Evolutionary conservation across 2,888 invertebrate species (phyloP).

Genomic region (Cantharis lateralis): DNA sequence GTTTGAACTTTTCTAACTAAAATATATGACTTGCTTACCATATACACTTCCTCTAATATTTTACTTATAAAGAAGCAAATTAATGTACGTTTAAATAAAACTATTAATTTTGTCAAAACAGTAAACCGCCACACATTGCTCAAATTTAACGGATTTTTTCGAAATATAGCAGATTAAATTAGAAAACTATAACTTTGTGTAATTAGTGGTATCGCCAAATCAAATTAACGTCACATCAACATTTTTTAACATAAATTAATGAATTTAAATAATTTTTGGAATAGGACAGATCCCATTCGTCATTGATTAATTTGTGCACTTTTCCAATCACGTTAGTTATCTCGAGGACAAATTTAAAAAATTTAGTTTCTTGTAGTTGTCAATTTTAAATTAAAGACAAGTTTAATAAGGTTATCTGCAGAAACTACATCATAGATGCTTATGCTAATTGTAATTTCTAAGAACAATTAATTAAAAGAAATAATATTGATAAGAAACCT

Average conservation of each 20-base stretch:
- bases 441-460: not conserved
- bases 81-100: not conserved
- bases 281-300: not conserved
- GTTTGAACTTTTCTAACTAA: not conserved
- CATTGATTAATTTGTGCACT: not conserved
- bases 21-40: not conserved
- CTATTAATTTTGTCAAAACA: not conserved
- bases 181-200: not conserved
- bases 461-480: slow-evolving; percentile 2
- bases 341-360: not conserved
- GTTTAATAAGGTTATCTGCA: slow-evolving; percentile 2
- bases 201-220: not conserved
- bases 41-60: not conserved
- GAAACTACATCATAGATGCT: not conserved
- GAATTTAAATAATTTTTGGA: not conserved
- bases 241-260: not conserved
- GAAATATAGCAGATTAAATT: not conserved
- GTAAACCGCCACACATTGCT: not conserved
- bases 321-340: not conserved
- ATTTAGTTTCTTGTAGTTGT: not conserved
- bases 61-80: not conserved
- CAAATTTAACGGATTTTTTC: not conserved
- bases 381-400: not conserved
- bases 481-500: not conserved
- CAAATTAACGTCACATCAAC: not conserved